Evolutionary conservation across 2,888 invertebrate species (phyloP), one percentile per base, ranked within the genome.

Genomic region (Epiblema foenella): DNA sequence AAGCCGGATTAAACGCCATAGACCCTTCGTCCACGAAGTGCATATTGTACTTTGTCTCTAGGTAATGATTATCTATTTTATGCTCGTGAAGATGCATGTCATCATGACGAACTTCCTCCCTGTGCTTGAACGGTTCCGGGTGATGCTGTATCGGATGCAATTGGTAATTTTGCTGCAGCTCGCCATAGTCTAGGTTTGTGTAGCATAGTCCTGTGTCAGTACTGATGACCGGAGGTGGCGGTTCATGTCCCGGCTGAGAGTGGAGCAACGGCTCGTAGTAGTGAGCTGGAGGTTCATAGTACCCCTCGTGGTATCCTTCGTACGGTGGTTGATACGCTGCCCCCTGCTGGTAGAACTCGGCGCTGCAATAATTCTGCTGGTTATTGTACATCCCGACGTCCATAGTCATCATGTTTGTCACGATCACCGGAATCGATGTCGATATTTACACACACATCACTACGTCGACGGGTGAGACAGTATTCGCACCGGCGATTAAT

Each of bases 141-240:
- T 94, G 93, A 72, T 95, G 94, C 57, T 94, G 94, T 54, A 94
- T 80, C 8, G 94, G 87, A 74, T 95, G 94, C 57, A 94, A 89
- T 39, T 94, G 94, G 71, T 94, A 94, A 73, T 88, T 88, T 39
- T 93, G 87, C 79, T 90, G 90, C 69, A 89, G 75, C 73, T 94
- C 82, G 4, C 95, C 95, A 81, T 97, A 97, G 87, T 98, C 98
- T 79, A 98, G 90, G 86, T 98, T 98, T 0, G 98, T 98, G 86
- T 98, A 98, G 86, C 98, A 97, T 72, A 98, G 93, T 0, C 98
- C 98, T 54, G 97, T 96, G 82, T 97, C 97, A 0, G 97, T 96
- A 82, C 96, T 97, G 77, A 98, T 97, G 58, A 97, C 97, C 15
- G 95, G 95, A 3, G 94, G 86, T 20, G 94, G 91, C 69, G 93